phyloP scores from a whole-genome alignment of 2,888 invertebrate species.

The Chalcosyrphus nemorum region DNA sequence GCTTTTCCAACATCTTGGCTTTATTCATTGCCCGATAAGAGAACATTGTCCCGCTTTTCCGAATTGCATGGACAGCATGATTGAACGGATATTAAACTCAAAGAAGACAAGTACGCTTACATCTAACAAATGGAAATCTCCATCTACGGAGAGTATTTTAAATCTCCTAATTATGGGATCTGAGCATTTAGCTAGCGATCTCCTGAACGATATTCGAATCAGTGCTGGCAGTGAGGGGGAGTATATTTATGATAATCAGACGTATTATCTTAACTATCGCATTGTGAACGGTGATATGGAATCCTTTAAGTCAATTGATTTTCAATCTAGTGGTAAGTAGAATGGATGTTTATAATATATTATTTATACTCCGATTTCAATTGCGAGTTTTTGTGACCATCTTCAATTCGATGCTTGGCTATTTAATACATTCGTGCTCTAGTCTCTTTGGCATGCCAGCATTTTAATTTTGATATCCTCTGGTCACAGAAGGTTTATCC shows the following conservation, averaged over 20 bases:
- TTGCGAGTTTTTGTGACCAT: too few species aligned
- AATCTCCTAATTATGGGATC: slow-evolving; percentile 95
- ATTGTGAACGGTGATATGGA: slow-evolving; percentile 95
- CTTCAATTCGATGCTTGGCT: too few species aligned
- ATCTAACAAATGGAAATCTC: slow-evolving; percentile 77
- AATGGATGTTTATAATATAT: too few species aligned
- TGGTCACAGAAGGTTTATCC: too few species aligned
- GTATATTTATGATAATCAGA: slow-evolving; percentile 89
- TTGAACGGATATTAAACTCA: slow-evolving; percentile 87
- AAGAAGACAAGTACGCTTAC: slow-evolving; percentile 84
- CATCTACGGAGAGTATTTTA: slow-evolving; percentile 82
- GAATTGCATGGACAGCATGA: slow-evolving; percentile 90
- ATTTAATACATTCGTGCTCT: too few species aligned
- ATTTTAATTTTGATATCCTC: too few species aligned
- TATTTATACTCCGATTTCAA: too few species aligned
- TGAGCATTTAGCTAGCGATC: slow-evolving; percentile 92
- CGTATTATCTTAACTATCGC: slow-evolving; percentile 92
- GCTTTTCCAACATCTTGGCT: slow-evolving; percentile 96
- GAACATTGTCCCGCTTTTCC: slow-evolving; percentile 96
- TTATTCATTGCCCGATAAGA: slow-evolving; percentile 96
- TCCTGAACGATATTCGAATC: slow-evolving; percentile 92
- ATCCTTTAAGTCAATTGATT: slow-evolving; percentile 91
- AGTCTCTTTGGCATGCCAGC: too few species aligned
- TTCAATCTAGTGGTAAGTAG: slow-evolving; percentile 91
- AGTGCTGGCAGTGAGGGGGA: slow-evolving; percentile 93